A percentile compares a stretch with the other conserved stretches of the same genome.
Evolutionary conservation across 2,797 vertebrate genomes (phyloP).

Genomic region (Notolabrus celidotus): DNA sequence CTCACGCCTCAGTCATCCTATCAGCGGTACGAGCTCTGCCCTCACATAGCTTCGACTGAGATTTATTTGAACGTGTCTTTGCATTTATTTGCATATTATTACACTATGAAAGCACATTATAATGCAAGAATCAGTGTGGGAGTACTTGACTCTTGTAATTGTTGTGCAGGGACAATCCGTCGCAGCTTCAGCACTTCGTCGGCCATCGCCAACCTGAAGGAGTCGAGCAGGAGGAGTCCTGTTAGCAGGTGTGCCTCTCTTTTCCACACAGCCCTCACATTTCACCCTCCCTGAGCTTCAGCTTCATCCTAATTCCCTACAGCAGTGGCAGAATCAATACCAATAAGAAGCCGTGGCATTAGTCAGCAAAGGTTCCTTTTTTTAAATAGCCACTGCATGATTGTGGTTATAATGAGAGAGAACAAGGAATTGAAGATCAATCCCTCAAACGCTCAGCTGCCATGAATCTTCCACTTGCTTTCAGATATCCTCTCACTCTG

Average conservation of each 20-base stretch:
- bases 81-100: conserved; percentile 15
- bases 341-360: conserved; percentile 66
- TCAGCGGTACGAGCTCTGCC: conserved; percentile 86
- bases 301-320: conserved; percentile 53
- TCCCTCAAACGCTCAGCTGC: conserved; percentile 47
- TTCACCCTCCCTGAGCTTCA: conserved; percentile 25
- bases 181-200: conserved; percentile 94
- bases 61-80: conserved; percentile 26
- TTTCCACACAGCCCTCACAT: conserved; percentile 23
- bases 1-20: conserved; percentile 86
- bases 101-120: conserved; percentile 9
- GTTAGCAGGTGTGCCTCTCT: conserved; percentile 86
- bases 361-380: conserved; percentile 66
- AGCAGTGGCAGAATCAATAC: conserved; percentile 61
- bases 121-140: conserved; percentile 1
- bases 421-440: conserved; percentile 53
- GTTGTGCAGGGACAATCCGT: conserved; percentile 87
- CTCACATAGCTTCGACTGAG: conserved; percentile 1
- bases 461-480: conserved; percentile 48
- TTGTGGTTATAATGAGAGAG: conserved; percentile 67
- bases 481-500: conserved; percentile 35
- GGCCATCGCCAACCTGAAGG: conserved; percentile 87
- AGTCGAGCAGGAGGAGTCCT: conserved; percentile 88
- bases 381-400: conserved; percentile 60
- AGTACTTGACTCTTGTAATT: conserved; percentile 49